Conservation (phyloP, 2,888 invertebrate genomes). For the Synergus gifuensis region DNA sequence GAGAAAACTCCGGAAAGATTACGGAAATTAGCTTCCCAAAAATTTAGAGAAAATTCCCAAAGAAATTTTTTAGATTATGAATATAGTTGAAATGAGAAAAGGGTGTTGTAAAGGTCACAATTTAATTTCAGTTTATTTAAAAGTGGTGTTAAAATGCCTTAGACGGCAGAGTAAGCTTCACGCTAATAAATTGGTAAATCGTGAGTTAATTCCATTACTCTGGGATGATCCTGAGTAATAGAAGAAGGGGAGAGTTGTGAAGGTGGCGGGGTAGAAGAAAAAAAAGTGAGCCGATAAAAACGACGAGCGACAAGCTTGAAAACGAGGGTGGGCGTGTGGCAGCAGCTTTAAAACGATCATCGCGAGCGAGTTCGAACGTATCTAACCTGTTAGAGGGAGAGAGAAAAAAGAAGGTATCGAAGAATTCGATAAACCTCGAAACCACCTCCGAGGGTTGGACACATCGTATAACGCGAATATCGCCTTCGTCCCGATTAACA, state of each 20-base stretch:
- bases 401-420: constrained; percentile 59
- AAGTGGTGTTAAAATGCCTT: background rate
- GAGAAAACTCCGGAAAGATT: no score
- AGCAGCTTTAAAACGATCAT: constrained; percentile 49
- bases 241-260: constrained; percentile 37
- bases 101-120: background rate
- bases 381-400: constrained; percentile 40
- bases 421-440: constrained; percentile 66
- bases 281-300: constrained; percentile 33
- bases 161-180: constrained; percentile 16
- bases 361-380: constrained; percentile 46
- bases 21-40: no score
- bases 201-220: constrained; percentile 68
- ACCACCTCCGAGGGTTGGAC: constrained; percentile 50
- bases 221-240: constrained; percentile 63
- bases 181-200: constrained; percentile 44
- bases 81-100: constrained; percentile 6
- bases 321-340: constrained; percentile 44
- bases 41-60: no score
- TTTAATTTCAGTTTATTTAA: background rate
- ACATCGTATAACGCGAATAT: background rate
- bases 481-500: constrained; percentile 21
- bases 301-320: constrained; percentile 40
- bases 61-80: no score
- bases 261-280: constrained; percentile 2